These are phyloP conservation scores for Melanophora roralis DNA, from an alignment of 2,888 invertebrate genomes.

Conservation along the genomic window DNA sequence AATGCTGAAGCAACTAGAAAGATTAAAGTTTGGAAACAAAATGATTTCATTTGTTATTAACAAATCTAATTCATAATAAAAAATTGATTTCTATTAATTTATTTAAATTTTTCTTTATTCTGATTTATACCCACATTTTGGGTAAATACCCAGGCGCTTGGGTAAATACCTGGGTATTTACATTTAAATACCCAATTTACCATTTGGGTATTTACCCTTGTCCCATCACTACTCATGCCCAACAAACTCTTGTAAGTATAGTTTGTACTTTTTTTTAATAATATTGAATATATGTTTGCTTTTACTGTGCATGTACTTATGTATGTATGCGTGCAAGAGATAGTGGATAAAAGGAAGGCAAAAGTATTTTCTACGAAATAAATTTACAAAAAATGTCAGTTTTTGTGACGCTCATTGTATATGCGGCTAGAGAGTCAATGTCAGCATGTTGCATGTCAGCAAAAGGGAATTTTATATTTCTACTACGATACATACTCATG, in stretches of 20 bases:
- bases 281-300: conserved; percentile 8
- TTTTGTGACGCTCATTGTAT: neutral
- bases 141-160: too few species aligned
- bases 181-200: neutral
- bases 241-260: neutral
- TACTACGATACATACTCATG: too few species aligned
- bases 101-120: too few species aligned
- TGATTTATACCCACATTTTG: too few species aligned
- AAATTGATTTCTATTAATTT: too few species aligned
- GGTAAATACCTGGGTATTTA: too few species aligned
- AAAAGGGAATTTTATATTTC: conserved; percentile 9
- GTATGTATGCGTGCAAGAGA: neutral
- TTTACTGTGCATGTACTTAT: neutral
- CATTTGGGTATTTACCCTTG: too few species aligned
- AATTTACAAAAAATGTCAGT: conserved; percentile 19
- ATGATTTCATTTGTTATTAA: too few species aligned
- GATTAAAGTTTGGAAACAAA: too few species aligned
- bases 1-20: too few species aligned
- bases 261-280: neutral
- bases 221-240: neutral
- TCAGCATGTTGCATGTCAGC: conserved; percentile 47
- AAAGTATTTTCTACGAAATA: conserved; percentile 10
- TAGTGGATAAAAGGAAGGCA: neutral
- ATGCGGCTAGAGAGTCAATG: conserved; percentile 18
- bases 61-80: too few species aligned